Base-by-base conservation (phyloP, 2,888 invertebrate species). In the Ligdia adustata region DNA sequence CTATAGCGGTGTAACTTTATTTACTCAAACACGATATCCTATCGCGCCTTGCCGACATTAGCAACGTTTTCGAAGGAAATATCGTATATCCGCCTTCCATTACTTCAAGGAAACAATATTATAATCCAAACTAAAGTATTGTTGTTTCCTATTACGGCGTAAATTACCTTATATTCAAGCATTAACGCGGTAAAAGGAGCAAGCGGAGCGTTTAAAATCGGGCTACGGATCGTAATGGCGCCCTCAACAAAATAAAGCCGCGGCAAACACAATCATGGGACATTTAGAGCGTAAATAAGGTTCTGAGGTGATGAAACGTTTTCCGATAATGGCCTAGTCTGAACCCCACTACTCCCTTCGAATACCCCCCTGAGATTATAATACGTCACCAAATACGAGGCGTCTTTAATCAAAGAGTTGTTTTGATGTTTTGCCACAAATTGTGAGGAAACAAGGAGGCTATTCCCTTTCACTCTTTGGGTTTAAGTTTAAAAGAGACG, bases 311-410 rank as follows among this genome's bases (percentile, higher is more conserved):
- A 72, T 60, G 65, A 68, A 71, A 70, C 72, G 69, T 69, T 75
- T 72, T 66, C 68, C 72, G 61, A 73, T 75, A 75, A 75, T 74
- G 67, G 67, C 31, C 61, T 61, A n/a, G 62, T 65, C 67, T 69
- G 55, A 60, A 42, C 41, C 46, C 50, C 27, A 62, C 61, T 60
- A 64, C 55, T 58, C 53, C 48, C 52, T 35, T 46, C 39, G 45
- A 41, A 38, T 44, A 24, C 16, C 39, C 37, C 28, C 9, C 22
- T 37, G 14, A 33, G 41, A 49, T 50, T 59, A 43, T 35, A 55
- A 51, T 52, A 50, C 54, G 39, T 47, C 44, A 49, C 38, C 39
- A 41, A n/a, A 56, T 45, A 27, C 2, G 39, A 42, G 38, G 11
- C 12, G 37, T 38, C 57, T 44, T 49, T 44, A 52, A 51, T 52